These are phyloP conservation scores for Lepilemur septentrionalis DNA, from an alignment of 2,797 vertebrate genomes.

Conservation along the genomic window DNA sequence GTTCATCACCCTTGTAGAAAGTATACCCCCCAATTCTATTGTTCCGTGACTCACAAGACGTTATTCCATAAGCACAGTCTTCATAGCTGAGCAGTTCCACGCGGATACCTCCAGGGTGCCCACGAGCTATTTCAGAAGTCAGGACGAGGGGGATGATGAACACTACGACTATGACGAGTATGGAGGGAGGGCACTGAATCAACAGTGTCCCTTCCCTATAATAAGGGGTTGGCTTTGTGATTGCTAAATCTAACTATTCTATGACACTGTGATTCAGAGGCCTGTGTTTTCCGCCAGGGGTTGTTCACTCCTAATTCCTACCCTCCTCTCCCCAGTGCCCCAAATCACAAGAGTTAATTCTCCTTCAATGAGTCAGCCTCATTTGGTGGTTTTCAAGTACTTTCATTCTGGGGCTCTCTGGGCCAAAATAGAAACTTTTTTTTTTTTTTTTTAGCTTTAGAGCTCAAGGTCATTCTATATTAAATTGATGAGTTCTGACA, in stretches of 20 bases:
- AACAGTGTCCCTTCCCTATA: background rate
- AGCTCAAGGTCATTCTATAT: slow-evolving; percentile 50
- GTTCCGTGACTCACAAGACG: background rate
- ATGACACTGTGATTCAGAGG: background rate
- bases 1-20: background rate
- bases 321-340: background rate
- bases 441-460: background rate
- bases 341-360: background rate
- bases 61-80: background rate
- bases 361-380: slow-evolving; percentile 51
- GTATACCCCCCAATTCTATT: background rate
- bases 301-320: background rate
- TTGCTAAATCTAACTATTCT: slow-evolving; percentile 14
- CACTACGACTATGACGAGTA: background rate
- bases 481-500: slow-evolving; percentile 58
- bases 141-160: background rate
- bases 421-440: slow-evolving; percentile 52
- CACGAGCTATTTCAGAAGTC: background rate
- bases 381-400: slow-evolving; percentile 27
- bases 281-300: background rate
- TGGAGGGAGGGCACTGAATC: background rate
- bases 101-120: too few relatives aligned
- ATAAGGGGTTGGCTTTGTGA: background rate
- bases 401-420: slow-evolving; percentile 52
- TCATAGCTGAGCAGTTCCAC: background rate